Evolutionary conservation across 1,140 invertebrate species (phyloP).

Genomic region (Pseudomyrmex cubaensis): DNA sequence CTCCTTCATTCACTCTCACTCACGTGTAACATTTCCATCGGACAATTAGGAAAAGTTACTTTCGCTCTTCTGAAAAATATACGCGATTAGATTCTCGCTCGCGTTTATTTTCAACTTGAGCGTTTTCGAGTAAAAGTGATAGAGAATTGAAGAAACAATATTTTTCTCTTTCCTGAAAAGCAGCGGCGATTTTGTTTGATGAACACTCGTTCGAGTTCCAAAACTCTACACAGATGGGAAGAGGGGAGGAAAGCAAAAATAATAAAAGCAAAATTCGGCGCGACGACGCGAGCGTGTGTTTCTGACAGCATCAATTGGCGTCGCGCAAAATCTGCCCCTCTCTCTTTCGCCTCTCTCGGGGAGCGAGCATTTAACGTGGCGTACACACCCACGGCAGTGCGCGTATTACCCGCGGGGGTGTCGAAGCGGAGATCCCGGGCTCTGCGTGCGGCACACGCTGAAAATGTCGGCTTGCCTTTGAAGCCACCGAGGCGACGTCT

Average conservation of each 20-base stretch:
- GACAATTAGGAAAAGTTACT: conserved; percentile 17
- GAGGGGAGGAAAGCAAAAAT: conserved; percentile 26
- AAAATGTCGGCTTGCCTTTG: conserved; percentile 50
- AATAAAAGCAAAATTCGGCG: conserved; percentile 55
- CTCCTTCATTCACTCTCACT: background rate
- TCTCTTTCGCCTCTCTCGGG: conserved; percentile 22
- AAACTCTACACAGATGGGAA: conserved; percentile 5
- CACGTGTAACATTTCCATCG: background rate
- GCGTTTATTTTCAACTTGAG: background rate
- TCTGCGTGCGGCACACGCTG: background rate
- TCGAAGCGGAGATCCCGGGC: background rate
- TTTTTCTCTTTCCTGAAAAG: background rate
- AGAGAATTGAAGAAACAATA: background rate
- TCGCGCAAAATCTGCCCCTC: conserved; percentile 50
- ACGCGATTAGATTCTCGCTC: background rate
- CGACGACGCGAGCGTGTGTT: conserved; percentile 49
- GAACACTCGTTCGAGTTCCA: conserved; percentile 12
- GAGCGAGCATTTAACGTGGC: conserved; percentile 36
- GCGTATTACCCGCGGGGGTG: conserved; percentile 3
- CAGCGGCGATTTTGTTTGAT: conserved; percentile 32
- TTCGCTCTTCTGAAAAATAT: background rate
- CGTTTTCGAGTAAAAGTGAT: background rate
- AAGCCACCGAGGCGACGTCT: conserved; percentile 36
- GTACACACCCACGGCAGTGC: background rate
- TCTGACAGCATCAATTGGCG: conserved; percentile 55